These are phyloP conservation scores for Otolemur crassicaudatus DNA, from an alignment of 2,797 vertebrate genomes.

Conservation along the genomic window DNA sequence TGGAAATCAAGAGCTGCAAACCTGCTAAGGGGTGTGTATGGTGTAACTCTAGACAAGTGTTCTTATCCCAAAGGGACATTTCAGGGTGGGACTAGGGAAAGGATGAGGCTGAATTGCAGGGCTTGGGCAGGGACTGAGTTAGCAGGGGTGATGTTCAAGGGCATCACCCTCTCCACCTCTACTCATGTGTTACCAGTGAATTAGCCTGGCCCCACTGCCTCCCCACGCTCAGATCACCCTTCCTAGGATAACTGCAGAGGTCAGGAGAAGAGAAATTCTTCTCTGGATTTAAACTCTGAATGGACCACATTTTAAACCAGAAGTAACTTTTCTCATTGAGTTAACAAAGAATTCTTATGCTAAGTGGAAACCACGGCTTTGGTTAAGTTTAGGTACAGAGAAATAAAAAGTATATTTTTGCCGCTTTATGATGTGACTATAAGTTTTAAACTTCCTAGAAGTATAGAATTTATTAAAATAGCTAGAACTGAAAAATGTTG, in stretches of 20 bases:
- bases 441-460: slow-evolving; percentile 15
- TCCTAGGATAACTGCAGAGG: neutral
- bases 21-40: neutral
- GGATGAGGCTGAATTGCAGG: neutral
- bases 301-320: neutral
- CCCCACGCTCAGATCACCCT: neutral
- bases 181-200: neutral
- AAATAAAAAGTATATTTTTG: neutral
- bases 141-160: neutral
- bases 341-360: neutral
- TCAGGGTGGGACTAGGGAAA: neutral
- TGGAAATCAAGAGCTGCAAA: slow-evolving; percentile 1
- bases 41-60: neutral
- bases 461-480: slow-evolving; percentile 12
- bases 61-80: neutral
- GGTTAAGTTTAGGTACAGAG: neutral
- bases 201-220: neutral
- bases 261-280: neutral
- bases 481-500: neutral
- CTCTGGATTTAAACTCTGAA: neutral
- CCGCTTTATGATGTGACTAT: neutral
- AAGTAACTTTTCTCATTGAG: neutral
- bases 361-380: neutral
- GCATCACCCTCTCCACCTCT: neutral
- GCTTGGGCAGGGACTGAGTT: neutral